A percentile compares a stretch with the other conserved stretches of the same genome.
Evolutionary conservation across 2,888 invertebrate genomes (phyloP).

Genomic region (Acanthococcus lagerstroemiae): DNA sequence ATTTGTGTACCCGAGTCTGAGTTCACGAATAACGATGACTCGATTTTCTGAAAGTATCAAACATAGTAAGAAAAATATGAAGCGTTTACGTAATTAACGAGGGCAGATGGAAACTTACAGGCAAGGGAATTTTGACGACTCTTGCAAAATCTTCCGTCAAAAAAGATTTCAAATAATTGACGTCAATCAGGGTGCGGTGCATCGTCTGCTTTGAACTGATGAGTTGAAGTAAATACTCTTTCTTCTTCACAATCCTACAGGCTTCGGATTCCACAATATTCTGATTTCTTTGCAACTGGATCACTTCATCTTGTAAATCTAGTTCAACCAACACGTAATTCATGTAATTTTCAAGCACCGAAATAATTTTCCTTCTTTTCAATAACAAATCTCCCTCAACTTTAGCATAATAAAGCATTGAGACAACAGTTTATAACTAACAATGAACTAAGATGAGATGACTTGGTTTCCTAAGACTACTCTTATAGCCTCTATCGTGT

Average conservation of each 20-base stretch:
- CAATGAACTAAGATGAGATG: too few species aligned
- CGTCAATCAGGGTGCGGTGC: neutral
- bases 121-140: neutral
- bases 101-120: neutral
- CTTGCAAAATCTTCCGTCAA: neutral
- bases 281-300: neutral
- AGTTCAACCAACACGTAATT: neutral
- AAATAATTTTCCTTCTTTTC: too few species aligned
- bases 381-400: too few species aligned
- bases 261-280: neutral
- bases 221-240: constrained; percentile 3
- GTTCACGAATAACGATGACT: neutral
- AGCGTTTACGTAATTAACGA: neutral
- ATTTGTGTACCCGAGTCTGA: neutral
- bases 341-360: too few species aligned
- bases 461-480: too few species aligned
- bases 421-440: neutral
- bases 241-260: neutral
- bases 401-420: neutral
- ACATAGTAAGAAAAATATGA: neutral
- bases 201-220: neutral
- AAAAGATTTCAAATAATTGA: neutral
- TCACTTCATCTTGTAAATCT: neutral
- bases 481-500: too few species aligned
- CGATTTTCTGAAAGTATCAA: neutral